These are phyloP conservation scores for Lycia hirtaria DNA, from an alignment of 2,888 invertebrate species.

Conservation along the genomic window DNA sequence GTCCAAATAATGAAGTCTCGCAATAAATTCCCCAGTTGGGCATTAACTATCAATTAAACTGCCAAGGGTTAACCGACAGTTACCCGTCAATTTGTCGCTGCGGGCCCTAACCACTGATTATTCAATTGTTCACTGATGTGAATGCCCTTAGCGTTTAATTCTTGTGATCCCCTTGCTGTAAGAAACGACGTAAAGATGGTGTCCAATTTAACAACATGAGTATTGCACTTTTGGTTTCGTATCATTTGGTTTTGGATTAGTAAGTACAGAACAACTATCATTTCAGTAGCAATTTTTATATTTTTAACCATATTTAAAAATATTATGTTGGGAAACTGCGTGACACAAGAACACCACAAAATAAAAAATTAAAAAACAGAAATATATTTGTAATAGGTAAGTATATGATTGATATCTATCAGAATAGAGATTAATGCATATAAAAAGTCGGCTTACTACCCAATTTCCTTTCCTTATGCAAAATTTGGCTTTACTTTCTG, in stretches of 20 bases:
- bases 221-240: too few relatives aligned
- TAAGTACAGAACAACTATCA: too few relatives aligned
- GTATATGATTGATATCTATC: neutral
- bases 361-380: too few relatives aligned
- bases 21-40: constrained; percentile 26
- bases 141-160: constrained; percentile 43
- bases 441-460: neutral
- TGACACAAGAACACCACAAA: too few relatives aligned
- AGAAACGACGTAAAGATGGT: neutral
- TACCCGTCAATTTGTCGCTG: constrained; percentile 51
- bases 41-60: constrained; percentile 41
- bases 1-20: neutral
- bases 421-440: neutral
- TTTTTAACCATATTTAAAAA: too few relatives aligned
- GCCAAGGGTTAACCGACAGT: constrained; percentile 48
- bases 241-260: too few relatives aligned
- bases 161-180: constrained; percentile 7
- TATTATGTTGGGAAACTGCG: too few relatives aligned
- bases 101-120: constrained; percentile 43
- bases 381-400: too few relatives aligned
- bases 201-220: too few relatives aligned
- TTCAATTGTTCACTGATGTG: constrained; percentile 49
- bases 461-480: too few relatives aligned
- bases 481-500: too few relatives aligned
- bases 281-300: too few relatives aligned